These are phyloP conservation scores for Lepidurus apus DNA, from an alignment of 1,140 invertebrate genomes.

Conservation along the genomic window DNA sequence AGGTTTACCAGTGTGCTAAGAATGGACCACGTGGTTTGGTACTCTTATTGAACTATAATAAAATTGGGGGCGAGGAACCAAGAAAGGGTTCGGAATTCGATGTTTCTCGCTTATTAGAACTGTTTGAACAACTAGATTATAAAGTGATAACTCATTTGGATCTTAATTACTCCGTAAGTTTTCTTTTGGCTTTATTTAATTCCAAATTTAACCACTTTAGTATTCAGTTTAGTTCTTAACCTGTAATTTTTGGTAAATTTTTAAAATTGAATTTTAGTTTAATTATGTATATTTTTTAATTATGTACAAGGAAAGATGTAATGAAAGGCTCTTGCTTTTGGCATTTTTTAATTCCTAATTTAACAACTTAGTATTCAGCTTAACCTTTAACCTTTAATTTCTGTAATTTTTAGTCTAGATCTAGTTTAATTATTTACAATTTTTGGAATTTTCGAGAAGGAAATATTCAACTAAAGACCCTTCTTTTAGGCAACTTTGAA, in stretches of 20 bases:
- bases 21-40: slow-evolving; percentile 24
- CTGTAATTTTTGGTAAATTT: not conserved
- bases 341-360: too few species aligned
- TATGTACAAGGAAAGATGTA: too few species aligned
- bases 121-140: slow-evolving; percentile 31
- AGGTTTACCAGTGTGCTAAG: not conserved
- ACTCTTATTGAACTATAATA: slow-evolving; percentile 28
- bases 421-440: too few species aligned
- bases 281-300: not conserved
- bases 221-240: not conserved
- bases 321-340: not conserved
- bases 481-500: not conserved
- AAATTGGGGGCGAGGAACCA: not conserved
- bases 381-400: too few species aligned
- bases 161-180: slow-evolving; percentile 18
- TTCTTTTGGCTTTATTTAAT: not conserved
- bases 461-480: too few species aligned
- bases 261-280: not conserved
- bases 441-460: not conserved
- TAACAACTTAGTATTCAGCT: too few species aligned
- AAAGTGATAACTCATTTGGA: slow-evolving; percentile 18
- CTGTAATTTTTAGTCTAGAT: too few species aligned
- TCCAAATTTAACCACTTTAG: not conserved
- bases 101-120: not conserved
- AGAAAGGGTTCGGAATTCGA: slow-evolving; percentile 28